phyloP scores from a whole-genome alignment of 1,140 invertebrate species.

The Mercenaria mercenaria region DNA sequence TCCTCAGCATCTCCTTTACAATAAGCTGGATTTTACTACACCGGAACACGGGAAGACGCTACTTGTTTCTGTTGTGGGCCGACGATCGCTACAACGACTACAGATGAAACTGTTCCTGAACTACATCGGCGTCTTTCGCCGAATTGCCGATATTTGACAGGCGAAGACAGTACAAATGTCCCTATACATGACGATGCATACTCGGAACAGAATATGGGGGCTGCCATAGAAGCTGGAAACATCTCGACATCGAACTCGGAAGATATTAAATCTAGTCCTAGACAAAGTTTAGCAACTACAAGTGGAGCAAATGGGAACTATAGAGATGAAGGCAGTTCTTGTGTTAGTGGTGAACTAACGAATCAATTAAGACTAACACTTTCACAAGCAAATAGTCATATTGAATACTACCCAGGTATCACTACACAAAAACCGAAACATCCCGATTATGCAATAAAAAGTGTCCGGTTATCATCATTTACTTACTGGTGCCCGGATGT shows the following conservation, averaged over 20 bases:
- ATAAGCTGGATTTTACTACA: constrained; percentile 1
- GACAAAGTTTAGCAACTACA: neutral
- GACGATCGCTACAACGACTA: neutral
- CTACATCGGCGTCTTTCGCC: neutral
- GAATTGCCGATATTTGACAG: too few relatives aligned
- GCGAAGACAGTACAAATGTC: neutral
- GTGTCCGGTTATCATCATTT: too few relatives aligned
- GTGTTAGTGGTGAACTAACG: too few relatives aligned
- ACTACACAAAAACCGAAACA: too few relatives aligned
- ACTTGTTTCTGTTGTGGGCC: too few relatives aligned
- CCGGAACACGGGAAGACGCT: neutral
- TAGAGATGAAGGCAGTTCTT: neutral
- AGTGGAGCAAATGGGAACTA: neutral
- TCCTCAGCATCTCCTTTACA: neutral
- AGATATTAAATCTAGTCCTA: neutral
- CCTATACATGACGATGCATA: neutral
- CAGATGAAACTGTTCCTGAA: neutral
- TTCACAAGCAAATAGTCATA: too few relatives aligned
- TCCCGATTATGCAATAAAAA: too few relatives aligned
- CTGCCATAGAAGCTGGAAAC: too few relatives aligned
- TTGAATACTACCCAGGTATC: too few relatives aligned
- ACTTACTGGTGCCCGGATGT: too few relatives aligned
- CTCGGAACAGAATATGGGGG: too few relatives aligned
- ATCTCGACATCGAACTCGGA: neutral
- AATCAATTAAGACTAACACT: too few relatives aligned